Evolutionary conservation across 2,113 vertebrate species (phyloP), one percentile per base, ranked within the genome.

Genomic region (Pteropus alecto): DNA sequence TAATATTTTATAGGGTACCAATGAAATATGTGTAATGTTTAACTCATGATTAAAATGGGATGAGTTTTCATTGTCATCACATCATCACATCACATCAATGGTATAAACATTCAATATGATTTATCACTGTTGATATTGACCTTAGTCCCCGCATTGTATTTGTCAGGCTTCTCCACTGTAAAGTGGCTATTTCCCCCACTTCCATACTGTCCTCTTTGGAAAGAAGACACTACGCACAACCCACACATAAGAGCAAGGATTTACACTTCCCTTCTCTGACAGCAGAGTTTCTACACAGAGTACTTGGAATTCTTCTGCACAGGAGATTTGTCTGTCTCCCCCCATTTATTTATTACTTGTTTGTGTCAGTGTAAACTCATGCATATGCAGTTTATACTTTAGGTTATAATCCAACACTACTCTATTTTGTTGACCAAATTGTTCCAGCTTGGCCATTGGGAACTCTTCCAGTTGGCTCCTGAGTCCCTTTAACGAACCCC

Each of bases 401-500:
- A 9, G 2, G 7, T 84, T 81, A 93, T 41, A 87, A 93, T 56
- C 22, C 11, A 71, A 30, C 43, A 58, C 13, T 54, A 76, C 30
- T 58, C 58, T 19, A 12, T 63, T 85, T 92, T 68, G 18, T 67
- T 88, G 56, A 87, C 87, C 28, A 73, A 16, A 89, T 35, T 92
- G 9, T 56, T 92, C 48, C 5, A 41, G 30, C 9, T 38, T 71
- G 61, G 24, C 28, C 56, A 46, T 48, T 56, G 63, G 35, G 43
- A 89, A 41, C 7, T 73, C 22, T 86, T 78, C 60, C n/a, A 22
- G 1, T 67, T 78, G 48, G 63, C 67, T 78, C 43, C 38, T 15
- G 3, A 51, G 70, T 74, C 73, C 19, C 41, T 73, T 56, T 60
- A 58, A 74, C 18, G 30, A 74, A 30, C 6, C 19, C 19, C n/a